A percentile compares a stretch with the other conserved stretches of the same genome.
Conservation (phyloP, 2,797 vertebrate genomes). For the Gobio occitaniae region DNA sequence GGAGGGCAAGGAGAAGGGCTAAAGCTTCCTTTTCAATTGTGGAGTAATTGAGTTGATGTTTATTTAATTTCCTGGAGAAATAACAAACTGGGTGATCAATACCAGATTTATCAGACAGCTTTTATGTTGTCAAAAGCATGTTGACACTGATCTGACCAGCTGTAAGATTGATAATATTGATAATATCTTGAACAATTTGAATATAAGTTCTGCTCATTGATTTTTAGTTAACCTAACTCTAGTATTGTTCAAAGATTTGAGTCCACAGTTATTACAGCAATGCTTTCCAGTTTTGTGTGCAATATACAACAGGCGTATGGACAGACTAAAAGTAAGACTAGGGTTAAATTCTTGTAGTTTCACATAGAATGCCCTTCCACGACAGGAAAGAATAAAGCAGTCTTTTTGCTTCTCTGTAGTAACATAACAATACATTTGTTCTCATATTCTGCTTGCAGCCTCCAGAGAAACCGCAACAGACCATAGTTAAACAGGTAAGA, state of each 20-base stretch:
- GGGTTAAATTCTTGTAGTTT: background rate
- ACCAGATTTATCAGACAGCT: no score
- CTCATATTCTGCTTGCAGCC: conserved; percentile 34
- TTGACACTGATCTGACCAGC: no score
- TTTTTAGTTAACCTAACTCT: background rate
- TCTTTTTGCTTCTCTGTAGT: background rate
- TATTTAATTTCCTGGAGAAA: no score
- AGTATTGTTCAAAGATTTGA: conserved; percentile 4
- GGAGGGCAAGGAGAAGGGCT: no score
- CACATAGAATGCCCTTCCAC: background rate
- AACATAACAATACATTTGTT: background rate
- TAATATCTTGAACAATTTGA: background rate
- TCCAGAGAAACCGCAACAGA: conserved; percentile 29
- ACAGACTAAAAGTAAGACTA: background rate
- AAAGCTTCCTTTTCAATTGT: no score
- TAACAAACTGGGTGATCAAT: no score
- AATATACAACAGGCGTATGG: background rate
- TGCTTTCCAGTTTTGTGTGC: background rate
- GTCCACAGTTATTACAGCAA: background rate
- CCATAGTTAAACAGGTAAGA: conserved; percentile 20
- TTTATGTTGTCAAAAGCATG: no score
- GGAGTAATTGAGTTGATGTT: no score
- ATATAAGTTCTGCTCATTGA: background rate
- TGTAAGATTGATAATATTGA: background rate
- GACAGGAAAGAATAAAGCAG: background rate